Conservation (phyloP, 2,113 vertebrate genomes). For the Nesogale talazaci region DNA sequence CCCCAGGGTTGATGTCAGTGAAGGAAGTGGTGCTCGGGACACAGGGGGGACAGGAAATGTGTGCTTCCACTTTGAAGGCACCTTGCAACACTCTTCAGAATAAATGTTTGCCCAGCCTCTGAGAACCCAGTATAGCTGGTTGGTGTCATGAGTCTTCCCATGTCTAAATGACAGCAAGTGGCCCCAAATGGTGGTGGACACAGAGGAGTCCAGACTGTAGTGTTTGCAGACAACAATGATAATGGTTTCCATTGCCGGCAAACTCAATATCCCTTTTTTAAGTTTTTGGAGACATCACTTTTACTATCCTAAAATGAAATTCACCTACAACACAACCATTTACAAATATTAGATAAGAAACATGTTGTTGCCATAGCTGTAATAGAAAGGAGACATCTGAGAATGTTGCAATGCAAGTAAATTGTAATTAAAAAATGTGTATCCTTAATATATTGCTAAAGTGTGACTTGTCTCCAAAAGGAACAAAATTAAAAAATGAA, state of each 20-base stretch:
- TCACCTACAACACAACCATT: neutral
- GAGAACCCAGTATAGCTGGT: neutral
- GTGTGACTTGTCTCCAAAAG: no score
- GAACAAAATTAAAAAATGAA: no score
- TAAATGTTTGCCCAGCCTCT: neutral
- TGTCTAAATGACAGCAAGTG: neutral
- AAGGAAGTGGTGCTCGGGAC: neutral
- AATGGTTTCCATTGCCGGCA: neutral
- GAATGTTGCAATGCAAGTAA: neutral
- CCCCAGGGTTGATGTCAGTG: neutral
- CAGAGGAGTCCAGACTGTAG: neutral
- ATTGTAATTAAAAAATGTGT: neutral
- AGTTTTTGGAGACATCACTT: neutral
- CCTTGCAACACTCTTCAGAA: neutral
- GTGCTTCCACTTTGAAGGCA: neutral
- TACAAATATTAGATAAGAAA: neutral
- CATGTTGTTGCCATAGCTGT: neutral
- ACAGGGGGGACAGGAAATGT: neutral
- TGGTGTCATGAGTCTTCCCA: neutral
- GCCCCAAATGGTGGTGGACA: slow-evolving; percentile 2
- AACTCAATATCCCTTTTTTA: neutral
- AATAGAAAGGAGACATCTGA: slow-evolving; percentile 13
- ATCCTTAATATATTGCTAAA: neutral
- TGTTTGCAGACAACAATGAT: neutral
- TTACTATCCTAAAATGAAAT: slow-evolving; percentile 40